Percentiles rank a stretch among this genome's conserved stretches.
phyloP scores from a whole-genome alignment of 2,888 invertebrate genomes.

The Ariolimax columbianus region DNA sequence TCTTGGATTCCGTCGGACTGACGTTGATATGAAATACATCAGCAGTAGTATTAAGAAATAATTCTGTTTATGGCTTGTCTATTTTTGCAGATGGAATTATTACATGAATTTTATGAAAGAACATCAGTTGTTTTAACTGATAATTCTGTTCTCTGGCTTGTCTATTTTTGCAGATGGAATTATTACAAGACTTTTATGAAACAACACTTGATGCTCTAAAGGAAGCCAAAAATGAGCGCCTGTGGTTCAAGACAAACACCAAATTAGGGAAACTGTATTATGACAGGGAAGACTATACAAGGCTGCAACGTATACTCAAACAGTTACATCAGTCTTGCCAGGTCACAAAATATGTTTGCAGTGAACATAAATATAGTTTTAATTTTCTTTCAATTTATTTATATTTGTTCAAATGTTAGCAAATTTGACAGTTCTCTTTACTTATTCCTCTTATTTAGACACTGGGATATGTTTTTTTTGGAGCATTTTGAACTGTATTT shows the following conservation, averaged over 20 bases:
- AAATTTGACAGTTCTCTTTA: too few relatives aligned
- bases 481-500: too few relatives aligned
- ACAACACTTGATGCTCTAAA: slow-evolving; percentile 84
- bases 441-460: too few relatives aligned
- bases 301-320: slow-evolving; percentile 96
- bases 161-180: slow-evolving; percentile 87
- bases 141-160: background rate
- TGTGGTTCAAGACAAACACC: slow-evolving; percentile 99
- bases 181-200: slow-evolving; percentile 98
- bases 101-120: slow-evolving; percentile 98
- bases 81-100: slow-evolving; percentile 89
- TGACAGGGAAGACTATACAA: slow-evolving; percentile 95
- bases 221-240: slow-evolving; percentile 98
- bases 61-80: background rate
- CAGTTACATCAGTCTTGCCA: slow-evolving; percentile 98
- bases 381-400: too few relatives aligned
- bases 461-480: too few relatives aligned
- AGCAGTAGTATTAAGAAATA: background rate
- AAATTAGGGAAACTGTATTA: slow-evolving; percentile 98
- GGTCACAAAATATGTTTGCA: slow-evolving; percentile 80
- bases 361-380: background rate
- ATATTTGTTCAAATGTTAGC: too few relatives aligned
- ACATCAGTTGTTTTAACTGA: slow-evolving; percentile 59
- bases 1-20: too few relatives aligned
- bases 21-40: too few relatives aligned